Base-by-base conservation (phyloP, 2,797 vertebrate species). In the Halcyon badia region DNA sequence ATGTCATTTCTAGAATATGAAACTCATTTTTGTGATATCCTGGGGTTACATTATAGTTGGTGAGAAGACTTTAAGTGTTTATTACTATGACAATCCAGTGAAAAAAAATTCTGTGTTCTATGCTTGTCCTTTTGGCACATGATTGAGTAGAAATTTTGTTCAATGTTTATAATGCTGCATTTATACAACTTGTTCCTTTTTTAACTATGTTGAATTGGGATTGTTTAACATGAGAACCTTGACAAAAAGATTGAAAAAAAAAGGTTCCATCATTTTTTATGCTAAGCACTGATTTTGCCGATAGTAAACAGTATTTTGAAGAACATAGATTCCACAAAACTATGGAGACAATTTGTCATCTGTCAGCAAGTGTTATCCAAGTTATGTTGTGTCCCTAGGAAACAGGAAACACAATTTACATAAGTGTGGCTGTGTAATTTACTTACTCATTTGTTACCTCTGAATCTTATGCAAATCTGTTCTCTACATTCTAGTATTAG, bases 351-450 rank as follows among this genome's bases (percentile, higher is more conserved):
- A 85, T 71, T 85, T 89, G 84, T 75, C 76, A 71, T 88, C 87
- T 86, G 46, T 81, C 90, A 91, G 62, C 42, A 91, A 71, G 80
- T 72, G 56, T 64, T 94, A 95, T 6, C 48, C 64, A 84, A 87
- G 78, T 79, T 61, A 70, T 31, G 28, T 9, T 56, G 9, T 68
- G 33, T 80, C 52, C 64, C 49, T 37, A 46, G 52, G 57, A 96
- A 89, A 87, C 31, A 70, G 4, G 11, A 90, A 88, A 94, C 37
- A 39, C 7, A 70, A n/a, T 49, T 87, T 83, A 94, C 94, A 66
- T 69, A 91, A 76, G 17, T 20, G 10, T 11, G 37, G 41, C 52
- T 52, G 14, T 64, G 57, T 86, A 56, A 95, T 85, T 71, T 52
- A 75, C 42, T 66, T 72, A 70, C 31, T 80, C 46, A 72, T 60